Conservation (phyloP, 2,113 vertebrate species). For the Larimichthys polyactis region DNA sequence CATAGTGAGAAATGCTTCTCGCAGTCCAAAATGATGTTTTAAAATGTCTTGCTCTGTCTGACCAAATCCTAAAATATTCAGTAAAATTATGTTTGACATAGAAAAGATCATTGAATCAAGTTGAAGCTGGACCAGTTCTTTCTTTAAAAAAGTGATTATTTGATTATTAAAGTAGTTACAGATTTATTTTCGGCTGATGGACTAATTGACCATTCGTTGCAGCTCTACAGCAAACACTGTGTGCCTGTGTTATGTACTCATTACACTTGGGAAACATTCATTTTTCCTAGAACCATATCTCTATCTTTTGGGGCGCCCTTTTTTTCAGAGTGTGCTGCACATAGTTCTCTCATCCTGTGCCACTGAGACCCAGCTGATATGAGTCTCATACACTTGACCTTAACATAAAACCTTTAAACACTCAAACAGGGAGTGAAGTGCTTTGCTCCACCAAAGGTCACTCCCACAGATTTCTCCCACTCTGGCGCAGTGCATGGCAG, state of each 20-base stretch:
- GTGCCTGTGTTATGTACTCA: background rate
- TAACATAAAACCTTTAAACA: slow-evolving; percentile 76
- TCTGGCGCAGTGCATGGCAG: slow-evolving; percentile 60
- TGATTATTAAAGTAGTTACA: background rate
- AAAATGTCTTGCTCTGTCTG: background rate
- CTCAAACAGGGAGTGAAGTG: slow-evolving; percentile 73
- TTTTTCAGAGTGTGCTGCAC: slow-evolving; percentile 6
- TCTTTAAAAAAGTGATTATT: background rate
- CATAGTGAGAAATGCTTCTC: background rate
- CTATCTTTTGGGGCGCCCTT: background rate
- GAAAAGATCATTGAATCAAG: background rate
- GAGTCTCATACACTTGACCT: slow-evolving; percentile 76
- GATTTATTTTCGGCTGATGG: background rate
- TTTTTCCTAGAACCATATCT: background rate
- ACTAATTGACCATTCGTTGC: background rate
- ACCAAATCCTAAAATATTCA: background rate
- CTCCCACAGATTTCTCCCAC: slow-evolving; percentile 75
- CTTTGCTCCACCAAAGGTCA: slow-evolving; percentile 79
- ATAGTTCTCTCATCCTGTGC: slow-evolving; percentile 32
- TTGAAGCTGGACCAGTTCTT: background rate
- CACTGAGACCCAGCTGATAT: slow-evolving; percentile 61
- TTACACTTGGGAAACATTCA: background rate
- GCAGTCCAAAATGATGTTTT: background rate
- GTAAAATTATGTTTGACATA: background rate
- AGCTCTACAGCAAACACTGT: background rate